Base-by-base conservation (phyloP, 2,888 invertebrate species). In the Dryococelus australis region DNA sequence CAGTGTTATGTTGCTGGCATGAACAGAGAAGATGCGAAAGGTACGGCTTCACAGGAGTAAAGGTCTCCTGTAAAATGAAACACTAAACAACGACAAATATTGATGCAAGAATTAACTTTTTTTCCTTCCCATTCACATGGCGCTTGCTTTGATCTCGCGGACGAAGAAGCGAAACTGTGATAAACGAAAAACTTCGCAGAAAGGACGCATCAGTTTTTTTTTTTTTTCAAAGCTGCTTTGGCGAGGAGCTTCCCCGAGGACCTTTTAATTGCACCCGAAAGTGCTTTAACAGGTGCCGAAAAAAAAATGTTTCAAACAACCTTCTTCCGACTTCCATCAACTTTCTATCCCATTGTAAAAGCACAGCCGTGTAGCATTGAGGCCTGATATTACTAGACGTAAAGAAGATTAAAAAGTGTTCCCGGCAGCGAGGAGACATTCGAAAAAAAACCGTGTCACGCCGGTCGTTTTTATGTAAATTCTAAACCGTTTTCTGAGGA, bases 381-480 rank as follows among this genome's bases (percentile, higher is more conserved):
- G 65, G 24, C n/a, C 65, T 65, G 65, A 65, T 65, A 65, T 20
- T 8, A 65, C 65, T 24, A 10, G 6, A 65, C 65, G 65, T 65
- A 65, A 65, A 65, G 65, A 65, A 65, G 65, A 65, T 65, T 16
- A 65, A 65, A 65, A n/a, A 65, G 65, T 65, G 65, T 65, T 65
- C 65, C n/a, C 65, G n/a, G 20, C 65, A 65, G 65, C 1, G 24
- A 65, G 10, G 65, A 65, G 65, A 65, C 65, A 65, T 65, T 65
- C 10, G 16, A 24, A 65, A 65, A 65, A 65, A 65, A 65, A 8
- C 65, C 6, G 47, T 65, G 65, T 65, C 65, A n/a, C 65, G 65
- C 65, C 65, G 65, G 65, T 65, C 65, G 65, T 65, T 65, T 65
- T 65, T 65, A 65, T 65, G 65, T 65, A 65, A 65, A 65, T 65